Evolutionary conservation across 1,140 invertebrate species (phyloP), one percentile per base, ranked within the genome.

Genomic region (Carposina sasakii): DNA sequence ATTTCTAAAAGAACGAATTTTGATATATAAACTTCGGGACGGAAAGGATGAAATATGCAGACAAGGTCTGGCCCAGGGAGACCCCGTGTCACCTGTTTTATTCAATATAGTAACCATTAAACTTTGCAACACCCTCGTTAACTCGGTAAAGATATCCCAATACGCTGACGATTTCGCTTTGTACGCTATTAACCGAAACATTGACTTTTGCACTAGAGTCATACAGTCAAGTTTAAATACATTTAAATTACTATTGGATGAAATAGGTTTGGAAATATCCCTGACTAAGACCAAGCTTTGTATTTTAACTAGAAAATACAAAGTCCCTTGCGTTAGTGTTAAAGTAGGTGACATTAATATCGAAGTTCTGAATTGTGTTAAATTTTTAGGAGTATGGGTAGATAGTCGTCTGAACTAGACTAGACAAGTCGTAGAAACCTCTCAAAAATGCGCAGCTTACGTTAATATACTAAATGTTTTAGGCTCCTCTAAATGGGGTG

Each of bases 101-200:
- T 60, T 63, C 33, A 60, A 60, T 53, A 26, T 57, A 22, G 36
- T 26, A 8, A 54, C 55, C 9, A 31, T 30, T 15, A 31, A 48
- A 1, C 51, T 61, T 15, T 47, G 47, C 37, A 49, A 49, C n/a
- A 15, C 4, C 12, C 28, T 56, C 1, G 20, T n/a, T 19, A 16
- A 42, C 22, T n/a, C n/a, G n/a, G 45, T 54, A 22, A 23, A 17
- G 6, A 22, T 49, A 13, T 52, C 34, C 0, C 54, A 65, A 52
- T 65, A 61, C 43, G 62, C 58, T 6, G 54, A 58, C 15, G 58
- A 61, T 19, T 61, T 55, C 37, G 52, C 54, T 1, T 15, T 59
- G 17, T 55, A 54, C 39, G 17, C 20, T 8, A 44, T 16, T 10
- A 26, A 20, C 9, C 30, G 43, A 9, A 53, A 46, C 30, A 17